A percentile compares a stretch with the other conserved stretches of the same genome.
Conservation (phyloP, 1,140 invertebrate genomes). For the Globodera rostochiensis region DNA sequence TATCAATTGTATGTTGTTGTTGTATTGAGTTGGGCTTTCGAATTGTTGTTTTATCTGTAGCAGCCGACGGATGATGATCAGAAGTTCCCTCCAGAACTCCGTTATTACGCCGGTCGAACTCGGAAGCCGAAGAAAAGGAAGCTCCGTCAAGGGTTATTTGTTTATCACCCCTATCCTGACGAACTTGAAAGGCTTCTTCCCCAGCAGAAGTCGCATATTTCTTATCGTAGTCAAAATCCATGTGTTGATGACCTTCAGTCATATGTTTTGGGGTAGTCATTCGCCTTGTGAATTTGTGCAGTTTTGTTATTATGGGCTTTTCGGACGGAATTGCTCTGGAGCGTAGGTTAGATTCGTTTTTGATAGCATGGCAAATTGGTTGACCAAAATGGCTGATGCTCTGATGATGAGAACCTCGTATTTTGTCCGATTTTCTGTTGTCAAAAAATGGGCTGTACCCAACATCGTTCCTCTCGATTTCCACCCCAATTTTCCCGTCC, state of each 20-base stretch:
- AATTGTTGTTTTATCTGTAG: neutral
- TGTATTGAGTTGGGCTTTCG: neutral
- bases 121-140: neutral
- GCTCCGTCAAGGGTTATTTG: neutral
- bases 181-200: no score
- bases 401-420: neutral
- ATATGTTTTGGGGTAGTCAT: neutral
- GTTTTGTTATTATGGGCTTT: neutral
- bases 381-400: neutral
- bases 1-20: neutral
- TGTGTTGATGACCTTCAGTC: no score
- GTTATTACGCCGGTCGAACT: neutral
- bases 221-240: no score
- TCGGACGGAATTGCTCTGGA: neutral
- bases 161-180: neutral
- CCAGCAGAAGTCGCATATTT: no score
- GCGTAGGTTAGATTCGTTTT: neutral
- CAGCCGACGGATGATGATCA: neutral
- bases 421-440: neutral
- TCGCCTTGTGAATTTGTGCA: neutral
- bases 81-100: neutral
- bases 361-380: neutral
- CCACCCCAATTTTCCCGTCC: neutral
- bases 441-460: slow-evolving; percentile 1
- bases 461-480: neutral